Conservation (phyloP, 2,113 vertebrate species). For the Myotis yumanensis region DNA sequence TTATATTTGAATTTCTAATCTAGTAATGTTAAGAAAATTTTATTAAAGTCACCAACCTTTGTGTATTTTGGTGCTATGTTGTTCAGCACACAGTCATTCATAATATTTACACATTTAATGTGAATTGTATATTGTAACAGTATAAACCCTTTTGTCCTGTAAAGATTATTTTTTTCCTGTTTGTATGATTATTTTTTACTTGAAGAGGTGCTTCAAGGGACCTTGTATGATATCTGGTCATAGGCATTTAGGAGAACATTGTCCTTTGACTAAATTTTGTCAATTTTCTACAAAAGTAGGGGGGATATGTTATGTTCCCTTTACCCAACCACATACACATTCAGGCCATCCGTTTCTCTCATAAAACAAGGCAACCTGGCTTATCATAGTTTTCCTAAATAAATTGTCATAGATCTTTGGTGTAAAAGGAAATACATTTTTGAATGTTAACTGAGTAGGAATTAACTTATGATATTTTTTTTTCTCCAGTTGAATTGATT, state of each 20-base stretch:
- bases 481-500: not conserved
- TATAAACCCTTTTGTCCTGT: not conserved
- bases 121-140: not conserved
- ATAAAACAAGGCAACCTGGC: accelerated
- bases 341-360: not conserved
- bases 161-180: not conserved
- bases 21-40: not conserved
- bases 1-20: not conserved
- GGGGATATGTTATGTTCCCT: not conserved
- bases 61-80: not conserved
- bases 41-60: not conserved
- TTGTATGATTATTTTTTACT: not conserved
- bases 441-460: not conserved
- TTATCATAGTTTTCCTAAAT: not conserved
- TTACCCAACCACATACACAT: not conserved
- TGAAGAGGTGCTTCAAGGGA: not conserved
- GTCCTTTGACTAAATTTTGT: not conserved
- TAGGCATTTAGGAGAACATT: not conserved
- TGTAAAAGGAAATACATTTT: not conserved
- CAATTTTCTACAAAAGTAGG: not conserved
- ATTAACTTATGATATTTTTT: not conserved
- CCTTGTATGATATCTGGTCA: not conserved
- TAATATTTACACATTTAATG: not conserved
- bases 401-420: not conserved
- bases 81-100: not conserved